A percentile compares a stretch with the other conserved stretches of the same genome.
Evolutionary conservation across 1,140 invertebrate genomes (phyloP).

Genomic region (Pygmarrhopalites habei): DNA sequence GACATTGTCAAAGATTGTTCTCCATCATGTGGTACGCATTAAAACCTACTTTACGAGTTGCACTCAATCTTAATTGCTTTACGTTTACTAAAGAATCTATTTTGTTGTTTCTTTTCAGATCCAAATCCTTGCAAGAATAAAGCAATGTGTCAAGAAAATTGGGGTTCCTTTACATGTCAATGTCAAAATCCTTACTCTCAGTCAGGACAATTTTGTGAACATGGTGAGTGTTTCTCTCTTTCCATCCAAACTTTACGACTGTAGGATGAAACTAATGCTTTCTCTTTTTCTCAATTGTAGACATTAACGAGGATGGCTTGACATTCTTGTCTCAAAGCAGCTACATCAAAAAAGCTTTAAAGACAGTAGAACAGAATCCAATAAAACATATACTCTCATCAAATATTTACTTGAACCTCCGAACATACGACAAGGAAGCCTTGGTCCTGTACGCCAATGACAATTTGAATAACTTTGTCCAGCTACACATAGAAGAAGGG

Average conservation of each 20-base stretch:
- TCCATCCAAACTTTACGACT: background rate
- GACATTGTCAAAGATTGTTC: constrained; percentile 88
- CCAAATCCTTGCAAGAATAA: constrained; percentile 88
- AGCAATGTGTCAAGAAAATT: constrained; percentile 80
- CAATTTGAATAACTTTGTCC: constrained; percentile 87
- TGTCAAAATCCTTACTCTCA: constrained; percentile 86
- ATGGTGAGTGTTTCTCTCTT: constrained; percentile 55
- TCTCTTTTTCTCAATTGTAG: constrained; percentile 51
- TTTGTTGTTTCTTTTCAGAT: too few relatives aligned
- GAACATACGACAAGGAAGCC: constrained; percentile 74
- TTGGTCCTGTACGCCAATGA: constrained; percentile 85
- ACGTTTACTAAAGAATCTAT: too few relatives aligned
- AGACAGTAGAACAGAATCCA: constrained; percentile 55
- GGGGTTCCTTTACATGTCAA: constrained; percentile 72
- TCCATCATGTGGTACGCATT: constrained; percentile 85
- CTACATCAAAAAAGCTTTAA: constrained; percentile 64
- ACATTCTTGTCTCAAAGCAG: constrained; percentile 76
- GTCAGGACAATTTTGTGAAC: constrained; percentile 77
- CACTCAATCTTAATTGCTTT: too few relatives aligned
- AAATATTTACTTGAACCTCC: constrained; percentile 73
- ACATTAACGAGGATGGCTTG: constrained; percentile 79
- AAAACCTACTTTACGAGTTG: too few relatives aligned
- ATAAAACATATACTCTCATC: constrained; percentile 66
- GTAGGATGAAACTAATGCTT: background rate
- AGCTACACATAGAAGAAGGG: constrained; percentile 72